A percentile compares a stretch with the other conserved stretches of the same genome.
These are phyloP conservation scores for Rhyzopertha dominica DNA, from an alignment of 1,140 invertebrate species.

Conservation along the genomic window DNA sequence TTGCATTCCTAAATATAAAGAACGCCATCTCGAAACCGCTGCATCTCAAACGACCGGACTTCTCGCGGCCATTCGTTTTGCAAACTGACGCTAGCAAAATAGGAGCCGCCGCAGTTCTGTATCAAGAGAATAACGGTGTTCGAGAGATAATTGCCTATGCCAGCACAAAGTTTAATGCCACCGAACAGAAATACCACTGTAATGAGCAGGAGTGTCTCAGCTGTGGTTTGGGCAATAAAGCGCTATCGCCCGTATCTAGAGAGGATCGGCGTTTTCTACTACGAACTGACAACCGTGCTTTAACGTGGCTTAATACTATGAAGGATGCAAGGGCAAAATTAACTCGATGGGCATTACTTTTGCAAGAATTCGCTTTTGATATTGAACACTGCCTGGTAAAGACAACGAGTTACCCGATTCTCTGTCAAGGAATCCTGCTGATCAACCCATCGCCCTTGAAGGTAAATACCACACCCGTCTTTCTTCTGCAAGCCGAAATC, in stretches of 20 bases:
- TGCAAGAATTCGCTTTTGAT: too few species aligned
- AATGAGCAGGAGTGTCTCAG: too few species aligned
- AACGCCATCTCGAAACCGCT: conserved; percentile 1
- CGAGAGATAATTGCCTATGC: conserved; percentile 7
- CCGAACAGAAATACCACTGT: not conserved
- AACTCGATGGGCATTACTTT: too few species aligned
- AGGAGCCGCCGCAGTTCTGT: conserved; percentile 23
- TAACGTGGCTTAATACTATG: conserved; percentile 3
- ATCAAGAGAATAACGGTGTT: conserved; percentile 17
- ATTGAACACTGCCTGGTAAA: too few species aligned
- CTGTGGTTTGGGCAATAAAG: conserved; percentile 42
- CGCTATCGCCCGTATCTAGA: conserved; percentile 32
- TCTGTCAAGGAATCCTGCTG: too few species aligned
- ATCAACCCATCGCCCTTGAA: too few species aligned
- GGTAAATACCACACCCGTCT: too few species aligned
- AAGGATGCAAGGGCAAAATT: too few species aligned
- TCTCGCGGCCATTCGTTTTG: conserved; percentile 4
- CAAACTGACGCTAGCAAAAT: conserved; percentile 28
- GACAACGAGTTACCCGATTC: too few species aligned
- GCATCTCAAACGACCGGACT: conserved; percentile 4
- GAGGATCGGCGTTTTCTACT: conserved; percentile 20
- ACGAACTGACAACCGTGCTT: conserved; percentile 7
- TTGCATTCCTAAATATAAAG: conserved; percentile 4
- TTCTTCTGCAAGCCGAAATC: too few species aligned
- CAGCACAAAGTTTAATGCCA: conserved; percentile 1